phyloP scores from a whole-genome alignment of 2,888 invertebrate genomes.

The Megastigmus dorsalis region DNA sequence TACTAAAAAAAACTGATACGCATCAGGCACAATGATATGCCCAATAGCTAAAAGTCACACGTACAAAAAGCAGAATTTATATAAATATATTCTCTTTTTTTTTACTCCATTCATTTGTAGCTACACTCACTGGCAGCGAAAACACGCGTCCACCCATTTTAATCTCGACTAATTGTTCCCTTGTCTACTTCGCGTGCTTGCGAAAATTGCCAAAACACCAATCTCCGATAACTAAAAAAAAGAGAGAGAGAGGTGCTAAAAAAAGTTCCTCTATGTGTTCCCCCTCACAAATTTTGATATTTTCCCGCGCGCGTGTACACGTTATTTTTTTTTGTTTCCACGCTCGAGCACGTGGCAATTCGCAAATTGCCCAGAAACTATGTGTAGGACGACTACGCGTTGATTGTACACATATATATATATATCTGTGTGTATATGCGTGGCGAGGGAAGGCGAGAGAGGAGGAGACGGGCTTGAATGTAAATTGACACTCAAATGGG shows the following conservation, averaged over 20 bases:
- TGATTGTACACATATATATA: too few species aligned
- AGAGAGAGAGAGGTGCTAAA: background rate
- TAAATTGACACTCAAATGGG: conserved; percentile 51
- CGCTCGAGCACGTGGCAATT: conserved; percentile 6
- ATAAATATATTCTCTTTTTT: background rate
- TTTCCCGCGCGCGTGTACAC: background rate
- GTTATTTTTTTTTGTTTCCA: background rate
- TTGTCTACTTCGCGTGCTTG: background rate
- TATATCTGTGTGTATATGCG: too few species aligned
- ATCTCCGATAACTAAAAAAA: background rate
- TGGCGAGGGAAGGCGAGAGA: background rate
- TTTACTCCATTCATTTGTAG: background rate
- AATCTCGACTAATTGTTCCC: conserved; percentile 28
- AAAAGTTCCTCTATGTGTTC: background rate
- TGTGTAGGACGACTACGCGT: background rate
- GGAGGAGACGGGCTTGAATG: conserved; percentile 31
- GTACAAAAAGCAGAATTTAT: too few species aligned
- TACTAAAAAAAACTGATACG: background rate
- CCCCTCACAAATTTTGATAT: conserved; percentile 5
- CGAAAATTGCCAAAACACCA: background rate
- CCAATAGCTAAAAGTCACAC: too few species aligned
- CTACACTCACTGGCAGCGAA: background rate
- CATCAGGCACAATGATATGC: too few species aligned
- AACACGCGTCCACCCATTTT: conserved; percentile 6
- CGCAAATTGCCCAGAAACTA: conserved; percentile 19